phyloP scores from a whole-genome alignment of 2,888 invertebrate genomes.

The Cetonia aurata region DNA sequence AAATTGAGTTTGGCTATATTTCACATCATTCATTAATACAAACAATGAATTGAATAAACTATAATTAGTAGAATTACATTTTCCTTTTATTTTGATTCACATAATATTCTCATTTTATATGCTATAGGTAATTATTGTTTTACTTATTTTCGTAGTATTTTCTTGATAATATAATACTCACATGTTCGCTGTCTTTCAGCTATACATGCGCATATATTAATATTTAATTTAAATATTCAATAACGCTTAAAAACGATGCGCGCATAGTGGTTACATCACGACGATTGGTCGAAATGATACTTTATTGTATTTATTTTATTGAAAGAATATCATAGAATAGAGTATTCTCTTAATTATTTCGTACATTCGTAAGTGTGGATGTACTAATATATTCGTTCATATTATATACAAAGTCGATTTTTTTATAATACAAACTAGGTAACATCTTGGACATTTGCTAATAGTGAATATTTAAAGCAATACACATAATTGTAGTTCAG shows the following conservation, averaged over 20 bases:
- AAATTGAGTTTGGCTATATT: conserved; percentile 17
- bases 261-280: conserved; percentile 28
- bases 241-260: conserved; percentile 32
- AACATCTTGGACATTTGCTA: conserved; percentile 30
- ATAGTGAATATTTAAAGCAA: neutral
- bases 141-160: conserved; percentile 33
- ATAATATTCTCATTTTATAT: conserved; percentile 22
- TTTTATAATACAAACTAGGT: conserved; percentile 22
- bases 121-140: conserved; percentile 41
- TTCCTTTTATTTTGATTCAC: conserved; percentile 15
- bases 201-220: conserved; percentile 7
- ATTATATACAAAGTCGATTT: conserved; percentile 40
- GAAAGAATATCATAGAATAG: conserved; percentile 40
- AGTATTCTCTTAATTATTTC: conserved; percentile 30
- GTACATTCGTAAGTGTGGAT: conserved; percentile 14
- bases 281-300: conserved; percentile 40
- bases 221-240: conserved; percentile 9
- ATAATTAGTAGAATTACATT: neutral
- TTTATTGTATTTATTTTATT: conserved; percentile 24
- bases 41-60: conserved; percentile 14
- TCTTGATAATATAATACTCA: conserved; percentile 27
- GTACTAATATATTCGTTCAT: conserved; percentile 28
- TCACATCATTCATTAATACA: conserved; percentile 13
- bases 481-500: neutral
- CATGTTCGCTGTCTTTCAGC: conserved; percentile 22